Evolutionary conservation across 2,113 vertebrate genomes (phyloP), one percentile per base, ranked within the genome.

Genomic region (Sphaerodactylus townsendi): DNA sequence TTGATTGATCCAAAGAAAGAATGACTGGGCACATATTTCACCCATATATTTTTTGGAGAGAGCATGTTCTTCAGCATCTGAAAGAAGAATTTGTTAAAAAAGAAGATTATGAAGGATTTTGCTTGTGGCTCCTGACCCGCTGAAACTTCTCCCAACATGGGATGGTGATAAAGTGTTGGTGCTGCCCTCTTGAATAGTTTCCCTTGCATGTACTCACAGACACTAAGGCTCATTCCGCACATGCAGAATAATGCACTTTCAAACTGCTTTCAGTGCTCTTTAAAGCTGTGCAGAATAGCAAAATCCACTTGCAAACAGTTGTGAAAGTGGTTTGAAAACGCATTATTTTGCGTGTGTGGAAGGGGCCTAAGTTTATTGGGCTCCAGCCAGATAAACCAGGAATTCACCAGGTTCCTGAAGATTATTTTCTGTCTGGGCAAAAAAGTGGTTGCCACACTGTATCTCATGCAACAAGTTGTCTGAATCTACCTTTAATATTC

Each of bases 21-120:
- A 53, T 1, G 1, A 11, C 91, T 89, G 1, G 90, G 5, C 2
- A 88, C 93, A 66, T 94, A 96, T 71, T 62, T 33, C 15, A 89
- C 84, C 96, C 96, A 96, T 33, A 94, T 76, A 0, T 93, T 91
- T 0, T 88, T 41, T 0, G 77, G 71, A 4, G 96, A 96, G 65
- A 88, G 90, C 0, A 96, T 17, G 5, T 5, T 5, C 0, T 7
- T 81, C 92, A 96, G 79, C 28, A 90, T 81, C 96, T 96, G 66
- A 30, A 77, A 85, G 13, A 44, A 59, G 65, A 25, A 78, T 11
- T 71, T 1, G 2, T 48, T 21, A 39, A 28, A 71, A 11, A 71
- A 10, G 37, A 25, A 71, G 39, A 28, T 44, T 11, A 28, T 44
- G 28, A 46, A 14, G 71, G 11, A 14, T 71, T 44, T 37, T 71